These are phyloP conservation scores for Crocallis elinguaria DNA, from an alignment of 2,888 invertebrate genomes.

Conservation along the genomic window DNA sequence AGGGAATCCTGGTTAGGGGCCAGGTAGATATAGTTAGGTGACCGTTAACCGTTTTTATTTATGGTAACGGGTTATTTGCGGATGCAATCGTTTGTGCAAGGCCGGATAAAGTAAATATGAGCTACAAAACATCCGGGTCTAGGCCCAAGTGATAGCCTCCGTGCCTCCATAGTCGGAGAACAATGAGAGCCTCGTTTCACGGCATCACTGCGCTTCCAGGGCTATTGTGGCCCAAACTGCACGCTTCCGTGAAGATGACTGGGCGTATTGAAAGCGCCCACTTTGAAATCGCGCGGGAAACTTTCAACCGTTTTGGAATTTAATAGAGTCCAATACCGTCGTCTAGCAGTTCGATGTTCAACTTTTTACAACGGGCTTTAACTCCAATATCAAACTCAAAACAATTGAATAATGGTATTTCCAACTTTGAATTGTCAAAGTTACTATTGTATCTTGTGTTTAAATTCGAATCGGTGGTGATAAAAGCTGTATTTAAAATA, in stretches of 20 bases:
- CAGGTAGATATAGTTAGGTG: too few relatives aligned
- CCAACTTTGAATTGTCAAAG: not conserved
- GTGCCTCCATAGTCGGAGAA: constrained; percentile 20
- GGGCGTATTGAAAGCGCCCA: constrained; percentile 16
- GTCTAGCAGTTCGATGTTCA: not conserved
- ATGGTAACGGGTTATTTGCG: constrained; percentile 1
- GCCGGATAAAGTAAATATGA: constrained; percentile 3
- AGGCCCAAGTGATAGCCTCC: constrained; percentile 3
- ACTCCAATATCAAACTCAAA: too few relatives aligned
- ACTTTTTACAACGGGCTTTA: not conserved
- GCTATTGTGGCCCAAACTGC: constrained; percentile 41
- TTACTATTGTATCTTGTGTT: not conserved
- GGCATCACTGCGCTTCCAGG: constrained; percentile 24
- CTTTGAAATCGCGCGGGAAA: constrained; percentile 1
- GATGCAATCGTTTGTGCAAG: constrained; percentile 6
- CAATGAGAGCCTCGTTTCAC: constrained; percentile 40
- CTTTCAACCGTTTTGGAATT: constrained; percentile 7
- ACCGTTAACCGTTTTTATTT: not conserved
- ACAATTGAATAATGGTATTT: not conserved
- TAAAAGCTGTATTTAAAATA: not conserved
- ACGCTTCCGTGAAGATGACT: constrained; percentile 38
- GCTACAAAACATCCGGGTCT: constrained; percentile 3
- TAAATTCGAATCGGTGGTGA: not conserved
- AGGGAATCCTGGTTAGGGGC: too few relatives aligned
- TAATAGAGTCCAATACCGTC: too few relatives aligned